Conservation (phyloP, 2,797 vertebrate genomes). For the Artibeus jamaicensis region DNA sequence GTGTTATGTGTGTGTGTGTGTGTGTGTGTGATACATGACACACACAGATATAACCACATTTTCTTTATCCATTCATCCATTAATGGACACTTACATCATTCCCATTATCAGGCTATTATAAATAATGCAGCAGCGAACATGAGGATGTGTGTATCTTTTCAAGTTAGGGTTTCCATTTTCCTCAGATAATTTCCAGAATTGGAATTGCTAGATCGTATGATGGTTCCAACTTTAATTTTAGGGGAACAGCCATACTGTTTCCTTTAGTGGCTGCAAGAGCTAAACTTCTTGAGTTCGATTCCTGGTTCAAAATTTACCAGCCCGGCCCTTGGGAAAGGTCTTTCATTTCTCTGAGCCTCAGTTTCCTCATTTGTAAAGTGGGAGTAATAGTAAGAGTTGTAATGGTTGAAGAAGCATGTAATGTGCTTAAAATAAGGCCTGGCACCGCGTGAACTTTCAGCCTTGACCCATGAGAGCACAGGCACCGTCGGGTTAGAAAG, state of each 20-base stretch:
- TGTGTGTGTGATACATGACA: too few species aligned
- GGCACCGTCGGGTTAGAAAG: neutral
- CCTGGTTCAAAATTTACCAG: neutral
- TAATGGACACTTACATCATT: neutral
- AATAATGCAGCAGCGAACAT: neutral
- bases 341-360: conserved; percentile 9
- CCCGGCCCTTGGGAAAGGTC: neutral
- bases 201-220: neutral
- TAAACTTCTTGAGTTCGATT: conserved; percentile 1
- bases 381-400: neutral
- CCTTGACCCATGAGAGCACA: neutral
- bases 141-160: neutral
- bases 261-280: neutral
- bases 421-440: neutral
- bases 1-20: neutral
- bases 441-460: neutral
- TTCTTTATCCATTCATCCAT: neutral
- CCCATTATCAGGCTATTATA: neutral
- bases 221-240: neutral
- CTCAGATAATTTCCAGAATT: neutral
- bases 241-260: neutral
- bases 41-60: neutral
- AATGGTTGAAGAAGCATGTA: neutral
- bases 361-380: neutral
- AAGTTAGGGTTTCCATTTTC: neutral